Evolutionary conservation across 2,888 invertebrate species (phyloP).

Genomic region (Nymphalis c-album): DNA sequence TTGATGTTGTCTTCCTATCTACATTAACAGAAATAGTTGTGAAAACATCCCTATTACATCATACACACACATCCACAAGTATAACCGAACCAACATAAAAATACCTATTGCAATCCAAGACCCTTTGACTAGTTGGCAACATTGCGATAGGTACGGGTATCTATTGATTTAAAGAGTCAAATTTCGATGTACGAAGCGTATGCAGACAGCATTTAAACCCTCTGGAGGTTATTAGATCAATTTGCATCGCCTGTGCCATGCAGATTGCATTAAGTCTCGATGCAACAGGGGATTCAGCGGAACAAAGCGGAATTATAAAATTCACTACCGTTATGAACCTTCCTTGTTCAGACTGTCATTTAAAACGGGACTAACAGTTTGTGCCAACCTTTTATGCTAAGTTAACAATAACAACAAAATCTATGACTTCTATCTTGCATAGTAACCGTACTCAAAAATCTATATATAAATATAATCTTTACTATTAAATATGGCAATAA

Average conservation of each 20-base stretch:
- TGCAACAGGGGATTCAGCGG: slow-evolving; percentile 20
- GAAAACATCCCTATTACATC: no score
- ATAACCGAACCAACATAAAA: no score
- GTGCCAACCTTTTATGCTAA: slow-evolving; percentile 6
- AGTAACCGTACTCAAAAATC: no score
- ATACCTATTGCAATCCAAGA: neutral
- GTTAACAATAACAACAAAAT: neutral
- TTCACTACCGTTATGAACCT: slow-evolving; percentile 24
- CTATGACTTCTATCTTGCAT: no score
- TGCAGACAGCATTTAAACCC: slow-evolving; percentile 28
- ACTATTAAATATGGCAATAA: no score
- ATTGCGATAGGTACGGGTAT: neutral
- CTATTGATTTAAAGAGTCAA: neutral
- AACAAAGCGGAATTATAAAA: slow-evolving; percentile 29
- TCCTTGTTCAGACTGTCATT: slow-evolving; percentile 8
- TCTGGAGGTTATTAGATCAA: slow-evolving; percentile 30
- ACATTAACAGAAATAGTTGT: no score
- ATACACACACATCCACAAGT: no score
- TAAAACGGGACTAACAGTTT: slow-evolving; percentile 15
- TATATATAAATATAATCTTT: no score
- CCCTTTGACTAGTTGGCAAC: neutral
- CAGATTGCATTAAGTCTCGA: slow-evolving; percentile 31
- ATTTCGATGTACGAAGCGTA: neutral
- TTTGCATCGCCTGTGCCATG: slow-evolving; percentile 34
- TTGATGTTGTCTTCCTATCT: no score